phyloP scores from a whole-genome alignment of 1,140 invertebrate species.

The Atta texana region DNA sequence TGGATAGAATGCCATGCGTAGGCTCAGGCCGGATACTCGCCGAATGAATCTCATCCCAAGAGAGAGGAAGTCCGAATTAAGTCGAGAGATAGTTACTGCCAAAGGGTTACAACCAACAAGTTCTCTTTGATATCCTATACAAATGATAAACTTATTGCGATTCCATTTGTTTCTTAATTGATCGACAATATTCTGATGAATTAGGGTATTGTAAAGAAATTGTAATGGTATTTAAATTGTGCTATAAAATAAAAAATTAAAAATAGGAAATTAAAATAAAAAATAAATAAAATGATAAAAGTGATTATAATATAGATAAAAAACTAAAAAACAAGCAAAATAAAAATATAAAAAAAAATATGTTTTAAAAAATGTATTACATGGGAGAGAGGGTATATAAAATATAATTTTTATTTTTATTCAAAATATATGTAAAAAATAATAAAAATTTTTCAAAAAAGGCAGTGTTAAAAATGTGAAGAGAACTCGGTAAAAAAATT shows the following conservation, averaged over 20 bases:
- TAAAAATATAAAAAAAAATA: neutral
- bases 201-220: neutral
- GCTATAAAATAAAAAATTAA: neutral
- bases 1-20: slow-evolving; percentile 84
- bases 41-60: slow-evolving; percentile 85
- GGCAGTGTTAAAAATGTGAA: neutral
- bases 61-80: slow-evolving; percentile 86
- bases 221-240: neutral
- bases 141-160: slow-evolving; percentile 59
- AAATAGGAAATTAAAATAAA: neutral
- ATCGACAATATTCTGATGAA: slow-evolving; percentile 24
- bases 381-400: neutral
- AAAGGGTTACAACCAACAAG: slow-evolving; percentile 67
- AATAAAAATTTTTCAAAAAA: neutral
- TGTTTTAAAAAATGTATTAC: neutral
- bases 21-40: slow-evolving; percentile 84
- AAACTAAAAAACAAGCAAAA: neutral
- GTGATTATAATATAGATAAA: neutral
- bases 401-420: slow-evolving; percentile 7
- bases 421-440: neutral
- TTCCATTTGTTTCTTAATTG: slow-evolving; percentile 18
- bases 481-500: slow-evolving; percentile 48
- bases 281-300: neutral
- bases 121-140: slow-evolving; percentile 62
- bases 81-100: slow-evolving; percentile 72